Evolutionary conservation across 2,797 vertebrate species (phyloP), one percentile per base, ranked within the genome.

Genomic region (Ataeniobius toweri): DNA sequence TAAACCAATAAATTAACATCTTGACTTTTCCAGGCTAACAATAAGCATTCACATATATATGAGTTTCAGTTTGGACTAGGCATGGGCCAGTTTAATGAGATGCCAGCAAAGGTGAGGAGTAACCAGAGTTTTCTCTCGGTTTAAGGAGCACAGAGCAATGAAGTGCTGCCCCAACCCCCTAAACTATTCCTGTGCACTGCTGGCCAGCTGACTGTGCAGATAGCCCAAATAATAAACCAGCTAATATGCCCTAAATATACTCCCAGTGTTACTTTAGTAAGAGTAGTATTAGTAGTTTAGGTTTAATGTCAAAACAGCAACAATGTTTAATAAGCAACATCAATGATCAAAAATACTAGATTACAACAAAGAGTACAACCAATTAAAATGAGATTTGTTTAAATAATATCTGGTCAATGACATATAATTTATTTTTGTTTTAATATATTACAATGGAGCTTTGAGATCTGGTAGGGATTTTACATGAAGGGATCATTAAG

Each of bases 1-100:
- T 4, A 82, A 2, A 83, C 20, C 68, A 5, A 24, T 8, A 56
- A 85, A 80, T 24, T 6, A 46, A 75, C 13, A 61, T 48, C 6
- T 50, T 39, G 20, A 41, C 26, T 46, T 36, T 71, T 71, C 51
- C 3, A 68, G 1, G 65, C 2, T 1, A 26, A 61, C 2, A 36
- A 73, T 65, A 0, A 5, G 24, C 68, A 7, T 61, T 26, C 14
- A 46, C 18, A 26, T 56, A 7, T 1, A 53, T 22, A 63, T 14
- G 7, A 41, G 36, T 31, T 31, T 31, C 59, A 36, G 59, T 31
- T 28, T 18, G 0, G 14, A 18, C 8, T 13, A 59, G 16, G 6
- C 28, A 1, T 0, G 16, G 16, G 16, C 8, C 18, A 65, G 31
- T 39, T 39, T 22, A 65, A 44, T 44, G 44, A 44, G 44, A 44